Evolutionary conservation across 2,797 vertebrate genomes (phyloP).

Genomic region (Sebastes elongatus): DNA sequence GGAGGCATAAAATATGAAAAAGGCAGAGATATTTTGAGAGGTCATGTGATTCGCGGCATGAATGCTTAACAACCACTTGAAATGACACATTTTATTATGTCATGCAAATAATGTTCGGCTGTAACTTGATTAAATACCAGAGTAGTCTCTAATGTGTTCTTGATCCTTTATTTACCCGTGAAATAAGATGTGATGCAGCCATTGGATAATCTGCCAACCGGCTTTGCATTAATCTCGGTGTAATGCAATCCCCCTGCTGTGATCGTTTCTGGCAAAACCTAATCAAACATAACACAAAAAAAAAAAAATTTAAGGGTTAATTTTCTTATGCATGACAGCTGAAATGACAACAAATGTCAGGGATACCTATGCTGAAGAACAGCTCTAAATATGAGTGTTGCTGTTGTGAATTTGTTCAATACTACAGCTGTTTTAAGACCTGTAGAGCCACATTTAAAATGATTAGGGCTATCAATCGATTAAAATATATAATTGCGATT

Average conservation of each 20-base stretch:
- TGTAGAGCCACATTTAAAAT: background rate
- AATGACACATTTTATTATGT: slow-evolving; percentile 74
- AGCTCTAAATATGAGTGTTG: background rate
- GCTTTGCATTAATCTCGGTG: slow-evolving; percentile 57
- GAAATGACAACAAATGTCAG: background rate
- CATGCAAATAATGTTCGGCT: slow-evolving; percentile 60
- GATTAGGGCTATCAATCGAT: background rate
- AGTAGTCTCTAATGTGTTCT: slow-evolving; percentile 57
- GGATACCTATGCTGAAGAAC: background rate
- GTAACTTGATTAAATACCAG: slow-evolving; percentile 57
- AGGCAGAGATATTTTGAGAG: slow-evolving; percentile 74
- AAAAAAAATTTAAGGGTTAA: background rate
- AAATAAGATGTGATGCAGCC: slow-evolving; percentile 71
- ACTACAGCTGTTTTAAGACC: background rate
- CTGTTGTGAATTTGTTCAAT: slow-evolving; percentile 2
- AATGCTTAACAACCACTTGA: slow-evolving; percentile 74
- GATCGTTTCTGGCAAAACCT: slow-evolving; percentile 32
- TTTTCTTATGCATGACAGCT: slow-evolving; percentile 15
- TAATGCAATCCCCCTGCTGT: slow-evolving; percentile 54
- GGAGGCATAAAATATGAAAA: slow-evolving; percentile 82
- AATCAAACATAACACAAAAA: slow-evolving; percentile 36
- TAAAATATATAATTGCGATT: no score
- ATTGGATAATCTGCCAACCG: slow-evolving; percentile 55
- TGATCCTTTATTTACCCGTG: slow-evolving; percentile 72
- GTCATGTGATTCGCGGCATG: slow-evolving; percentile 71